Conservation (phyloP, 2,797 vertebrate species). For the Muraenolepis orangiensis region DNA sequence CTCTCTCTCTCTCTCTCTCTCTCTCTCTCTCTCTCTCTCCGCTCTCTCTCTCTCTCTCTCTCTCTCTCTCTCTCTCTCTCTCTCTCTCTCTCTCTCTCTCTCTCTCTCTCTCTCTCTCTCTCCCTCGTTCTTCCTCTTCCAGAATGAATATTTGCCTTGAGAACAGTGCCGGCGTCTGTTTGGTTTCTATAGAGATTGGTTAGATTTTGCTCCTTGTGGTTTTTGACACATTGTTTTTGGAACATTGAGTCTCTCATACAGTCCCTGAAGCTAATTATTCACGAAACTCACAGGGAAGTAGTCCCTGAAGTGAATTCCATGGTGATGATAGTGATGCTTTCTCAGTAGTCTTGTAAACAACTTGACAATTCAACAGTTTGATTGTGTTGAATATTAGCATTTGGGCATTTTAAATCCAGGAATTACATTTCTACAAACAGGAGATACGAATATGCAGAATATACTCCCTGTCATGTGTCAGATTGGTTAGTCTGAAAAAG, state of each 20-base stretch:
- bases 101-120: neutral
- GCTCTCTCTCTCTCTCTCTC: neutral
- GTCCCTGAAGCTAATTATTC: constrained; percentile 24
- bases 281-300: constrained; percentile 18
- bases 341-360: neutral
- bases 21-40: no score
- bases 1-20: no score
- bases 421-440: neutral
- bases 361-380: neutral
- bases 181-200: constrained; percentile 30
- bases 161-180: constrained; percentile 35
- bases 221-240: constrained; percentile 29
- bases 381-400: neutral
- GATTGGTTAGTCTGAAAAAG: neutral
- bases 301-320: constrained; percentile 7
- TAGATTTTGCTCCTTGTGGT: constrained; percentile 36
- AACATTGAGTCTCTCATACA: constrained; percentile 28
- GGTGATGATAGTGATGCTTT: constrained; percentile 13
- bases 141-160: constrained; percentile 52
- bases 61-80: neutral
- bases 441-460: neutral
- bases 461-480: neutral
- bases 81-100: neutral
- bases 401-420: neutral
- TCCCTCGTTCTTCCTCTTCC: neutral